Percentiles rank a stretch among this genome's conserved stretches.
These are phyloP conservation scores for Bos javanicus DNA, from an alignment of 2,113 vertebrate species.

Conservation along the genomic window DNA sequence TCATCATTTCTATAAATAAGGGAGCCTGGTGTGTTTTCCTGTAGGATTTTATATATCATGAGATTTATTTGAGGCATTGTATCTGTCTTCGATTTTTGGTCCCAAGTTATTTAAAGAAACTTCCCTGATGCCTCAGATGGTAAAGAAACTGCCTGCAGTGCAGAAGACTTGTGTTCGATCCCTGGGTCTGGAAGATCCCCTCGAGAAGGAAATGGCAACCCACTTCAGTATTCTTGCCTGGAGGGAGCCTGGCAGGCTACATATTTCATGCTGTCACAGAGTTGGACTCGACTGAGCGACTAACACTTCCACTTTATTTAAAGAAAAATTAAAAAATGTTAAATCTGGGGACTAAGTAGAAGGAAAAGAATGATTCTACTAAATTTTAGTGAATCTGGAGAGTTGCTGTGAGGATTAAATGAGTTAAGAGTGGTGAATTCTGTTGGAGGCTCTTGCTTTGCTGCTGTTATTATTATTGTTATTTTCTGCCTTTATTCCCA, in stretches of 20 bases:
- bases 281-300: fast-evolving
- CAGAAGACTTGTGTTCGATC: not conserved
- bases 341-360: not conserved
- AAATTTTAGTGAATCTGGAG: not conserved
- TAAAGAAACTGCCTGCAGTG: not conserved
- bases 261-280: not conserved
- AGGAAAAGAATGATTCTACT: not conserved
- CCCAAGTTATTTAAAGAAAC: not conserved
- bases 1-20: not conserved
- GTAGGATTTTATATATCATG: not conserved
- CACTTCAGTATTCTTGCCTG: not conserved
- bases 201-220: not conserved
- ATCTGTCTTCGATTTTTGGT: not conserved
- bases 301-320: not conserved
- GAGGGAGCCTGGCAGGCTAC: not conserved
- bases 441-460: not conserved
- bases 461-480: not conserved
- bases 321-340: not conserved
- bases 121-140: not conserved
- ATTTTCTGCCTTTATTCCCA: not conserved
- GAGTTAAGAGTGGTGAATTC: not conserved
- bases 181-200: not conserved
- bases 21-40: not conserved
- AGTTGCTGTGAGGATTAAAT: not conserved
- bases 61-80: not conserved